Percentiles rank a stretch among this genome's conserved stretches.
Conservation (phyloP, 2,888 invertebrate species). For the Gisinianus flammeolus region DNA sequence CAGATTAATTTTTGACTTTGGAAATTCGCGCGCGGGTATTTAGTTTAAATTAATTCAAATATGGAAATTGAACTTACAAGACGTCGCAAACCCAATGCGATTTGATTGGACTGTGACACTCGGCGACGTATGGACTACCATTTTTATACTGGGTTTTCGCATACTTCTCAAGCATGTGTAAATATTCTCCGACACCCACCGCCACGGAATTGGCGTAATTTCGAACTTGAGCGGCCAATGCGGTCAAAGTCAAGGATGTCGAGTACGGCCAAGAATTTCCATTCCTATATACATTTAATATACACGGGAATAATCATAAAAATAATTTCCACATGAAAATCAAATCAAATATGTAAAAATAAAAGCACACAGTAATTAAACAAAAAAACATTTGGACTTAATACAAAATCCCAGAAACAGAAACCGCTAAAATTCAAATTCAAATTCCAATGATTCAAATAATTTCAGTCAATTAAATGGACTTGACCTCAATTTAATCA, state of each 20-base stretch:
- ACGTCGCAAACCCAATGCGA: conserved; percentile 55
- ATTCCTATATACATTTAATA: conserved; percentile 45
- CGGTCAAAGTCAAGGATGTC: conserved; percentile 48
- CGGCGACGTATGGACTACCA: conserved; percentile 56
- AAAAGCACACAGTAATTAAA: neutral
- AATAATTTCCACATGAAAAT: too few species aligned
- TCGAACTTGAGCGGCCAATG: conserved; percentile 50
- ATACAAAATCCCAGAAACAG: conserved; percentile 57
- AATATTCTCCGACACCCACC: conserved; percentile 44
- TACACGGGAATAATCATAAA: too few species aligned
- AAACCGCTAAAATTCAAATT: too few species aligned
- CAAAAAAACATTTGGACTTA: neutral
- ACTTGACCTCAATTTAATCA: too few species aligned
- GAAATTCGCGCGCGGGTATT: too few species aligned
- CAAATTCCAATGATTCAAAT: too few species aligned
- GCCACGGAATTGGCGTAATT: conserved; percentile 41
- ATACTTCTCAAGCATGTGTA: conserved; percentile 50
- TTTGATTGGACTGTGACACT: conserved; percentile 53
- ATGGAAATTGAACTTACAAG: too few species aligned
- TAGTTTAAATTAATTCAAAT: too few species aligned
- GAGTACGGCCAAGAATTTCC: conserved; percentile 58
- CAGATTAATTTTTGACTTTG: too few species aligned
- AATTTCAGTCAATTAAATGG: too few species aligned
- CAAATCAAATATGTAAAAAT: neutral
- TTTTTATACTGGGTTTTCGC: conserved; percentile 55